phyloP scores from a whole-genome alignment of 2,113 vertebrate species.

The Opisthocomus hoazin region DNA sequence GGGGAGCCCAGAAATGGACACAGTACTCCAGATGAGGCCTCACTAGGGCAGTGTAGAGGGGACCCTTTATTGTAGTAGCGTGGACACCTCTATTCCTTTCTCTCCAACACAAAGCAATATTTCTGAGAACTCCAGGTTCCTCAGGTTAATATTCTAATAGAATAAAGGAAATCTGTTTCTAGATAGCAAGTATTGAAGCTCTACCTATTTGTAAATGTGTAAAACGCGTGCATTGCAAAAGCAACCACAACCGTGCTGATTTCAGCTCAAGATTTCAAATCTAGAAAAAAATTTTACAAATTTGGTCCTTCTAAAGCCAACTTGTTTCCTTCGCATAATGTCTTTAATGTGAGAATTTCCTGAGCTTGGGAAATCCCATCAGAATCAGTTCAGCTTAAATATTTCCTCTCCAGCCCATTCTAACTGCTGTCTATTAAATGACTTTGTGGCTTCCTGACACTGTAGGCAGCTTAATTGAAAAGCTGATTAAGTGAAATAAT shows the following conservation, averaged over 20 bases:
- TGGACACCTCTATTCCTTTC: background rate
- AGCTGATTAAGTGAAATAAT: constrained; percentile 28
- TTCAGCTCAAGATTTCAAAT: background rate
- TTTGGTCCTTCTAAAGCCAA: background rate
- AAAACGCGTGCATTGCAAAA: background rate
- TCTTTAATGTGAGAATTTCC: constrained; percentile 8
- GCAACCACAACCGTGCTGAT: background rate
- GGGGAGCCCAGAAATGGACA: too few species aligned
- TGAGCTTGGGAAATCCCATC: background rate
- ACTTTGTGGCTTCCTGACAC: background rate
- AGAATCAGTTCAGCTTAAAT: constrained; percentile 18
- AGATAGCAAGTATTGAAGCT: background rate
- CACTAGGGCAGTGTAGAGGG: too few species aligned
- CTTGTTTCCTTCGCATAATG: background rate
- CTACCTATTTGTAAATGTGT: background rate
- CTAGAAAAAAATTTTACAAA: background rate
- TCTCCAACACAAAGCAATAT: background rate
- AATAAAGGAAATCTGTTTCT: background rate
- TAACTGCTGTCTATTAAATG: background rate
- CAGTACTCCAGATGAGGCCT: too few species aligned
- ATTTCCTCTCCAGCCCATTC: background rate
- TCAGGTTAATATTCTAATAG: background rate
- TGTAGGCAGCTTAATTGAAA: constrained; percentile 27
- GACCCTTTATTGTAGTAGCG: background rate
- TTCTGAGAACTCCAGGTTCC: background rate